Evolutionary conservation across 1,140 invertebrate genomes (phyloP).

Genomic region (Platyscapa corneri): DNA sequence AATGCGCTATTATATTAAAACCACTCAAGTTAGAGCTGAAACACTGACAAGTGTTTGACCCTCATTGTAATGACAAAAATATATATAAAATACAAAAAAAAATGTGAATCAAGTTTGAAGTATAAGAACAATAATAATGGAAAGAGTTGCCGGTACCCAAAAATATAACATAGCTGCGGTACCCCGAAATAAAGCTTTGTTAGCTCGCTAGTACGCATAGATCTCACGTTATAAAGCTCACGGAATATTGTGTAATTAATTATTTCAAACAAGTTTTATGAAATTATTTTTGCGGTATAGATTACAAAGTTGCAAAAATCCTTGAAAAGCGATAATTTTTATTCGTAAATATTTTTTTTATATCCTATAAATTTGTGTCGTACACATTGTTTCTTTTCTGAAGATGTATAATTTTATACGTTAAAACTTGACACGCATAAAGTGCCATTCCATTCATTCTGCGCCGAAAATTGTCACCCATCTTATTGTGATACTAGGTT

Average conservation of each 20-base stretch:
- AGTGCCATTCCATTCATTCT: slow-evolving; percentile 71
- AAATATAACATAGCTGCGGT: slow-evolving; percentile 52
- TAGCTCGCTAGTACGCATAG: slow-evolving; percentile 61
- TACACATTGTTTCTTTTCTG: slow-evolving; percentile 56
- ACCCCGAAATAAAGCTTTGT: slow-evolving; percentile 50
- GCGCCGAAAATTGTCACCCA: slow-evolving; percentile 66
- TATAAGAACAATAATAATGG: slow-evolving; percentile 34
- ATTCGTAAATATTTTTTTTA: slow-evolving; percentile 9
- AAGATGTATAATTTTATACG: slow-evolving; percentile 65
- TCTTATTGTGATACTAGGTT: slow-evolving; percentile 74
- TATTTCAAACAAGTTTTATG: slow-evolving; percentile 41
- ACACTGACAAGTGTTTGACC: slow-evolving; percentile 55
- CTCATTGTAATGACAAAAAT: slow-evolving; percentile 49
- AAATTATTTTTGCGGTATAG: slow-evolving; percentile 50
- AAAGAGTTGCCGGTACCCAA: slow-evolving; percentile 45
- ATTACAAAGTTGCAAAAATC: slow-evolving; percentile 50
- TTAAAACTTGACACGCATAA: slow-evolving; percentile 58
- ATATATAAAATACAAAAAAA: slow-evolving; percentile 36
- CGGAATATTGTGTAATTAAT: slow-evolving; percentile 57
- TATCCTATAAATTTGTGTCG: slow-evolving; percentile 58
- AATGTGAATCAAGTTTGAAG: slow-evolving; percentile 37
- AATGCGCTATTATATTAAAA: slow-evolving; percentile 44
- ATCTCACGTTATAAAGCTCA: slow-evolving; percentile 70
- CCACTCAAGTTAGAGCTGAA: slow-evolving; percentile 53
- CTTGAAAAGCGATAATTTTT: slow-evolving; percentile 17